Evolutionary conservation across 2,113 vertebrate genomes (phyloP), one percentile per base, ranked within the genome.

Genomic region (Melanerpes formicivorus): DNA sequence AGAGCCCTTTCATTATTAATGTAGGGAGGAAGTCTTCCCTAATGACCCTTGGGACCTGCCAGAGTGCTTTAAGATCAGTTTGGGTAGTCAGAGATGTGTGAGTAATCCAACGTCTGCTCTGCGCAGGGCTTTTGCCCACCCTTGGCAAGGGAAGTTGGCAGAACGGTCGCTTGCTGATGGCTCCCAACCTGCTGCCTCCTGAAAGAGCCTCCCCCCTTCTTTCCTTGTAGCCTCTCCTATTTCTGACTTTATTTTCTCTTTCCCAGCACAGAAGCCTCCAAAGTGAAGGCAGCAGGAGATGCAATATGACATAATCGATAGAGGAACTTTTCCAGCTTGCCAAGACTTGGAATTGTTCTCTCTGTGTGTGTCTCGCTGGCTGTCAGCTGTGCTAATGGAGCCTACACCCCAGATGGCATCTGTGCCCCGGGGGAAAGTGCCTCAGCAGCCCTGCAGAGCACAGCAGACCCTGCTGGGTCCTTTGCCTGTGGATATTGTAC

Each of bases 361-460:
- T 65, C 25, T 59, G 19, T 92, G 64, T 93, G 96, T 94, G 96
- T 96, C 97, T 97, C 97, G 97, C 91, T 98, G 95, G 96, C 93
- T 97, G 97, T 97, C 97, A 97, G 90, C 86, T 96, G 97, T 97
- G 96, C 95, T 97, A 97, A 97, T 96, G 96, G 97, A 97, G 95
- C 97, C 97, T 97, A 95, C 95, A 60, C 91, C 81, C 95, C 97
- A 98, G 95, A 97, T 97, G 97, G 96, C 95, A 94, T 73, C 84
- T 88, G 85, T 93, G 40, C 91, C 90, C 63, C 85, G 7, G 54
- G 27, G 89, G 37, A 50, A 88, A 93, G 69, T 64, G 26, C 95
- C 96, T 77, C 83, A 72, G 27, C 18, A 69, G 70, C 84, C 92
- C 94, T 95, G 82, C 18, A 44, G 93, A 85, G 80, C 34, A 66